Conservation (phyloP, 2,113 vertebrate genomes). For the Pavo muticus region DNA sequence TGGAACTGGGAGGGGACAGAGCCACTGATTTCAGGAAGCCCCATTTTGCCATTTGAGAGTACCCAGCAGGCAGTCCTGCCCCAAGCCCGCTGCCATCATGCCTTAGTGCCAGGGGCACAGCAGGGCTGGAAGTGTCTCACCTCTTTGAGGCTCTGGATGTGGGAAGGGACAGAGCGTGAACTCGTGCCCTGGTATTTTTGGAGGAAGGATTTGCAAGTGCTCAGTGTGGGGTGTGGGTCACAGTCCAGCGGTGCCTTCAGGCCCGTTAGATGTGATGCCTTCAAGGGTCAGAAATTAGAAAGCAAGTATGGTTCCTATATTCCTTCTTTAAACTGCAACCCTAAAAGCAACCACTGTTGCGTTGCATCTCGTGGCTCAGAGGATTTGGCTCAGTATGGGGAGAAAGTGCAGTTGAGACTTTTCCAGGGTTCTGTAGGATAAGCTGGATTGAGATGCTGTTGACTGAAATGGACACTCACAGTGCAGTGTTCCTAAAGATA, state of each 20-base stretch:
- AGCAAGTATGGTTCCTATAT: accelerated
- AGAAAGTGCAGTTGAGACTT: not conserved
- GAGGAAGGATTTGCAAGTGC: not conserved
- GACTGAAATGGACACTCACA: not conserved
- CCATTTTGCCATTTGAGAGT: not conserved
- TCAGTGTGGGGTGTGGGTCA: not conserved
- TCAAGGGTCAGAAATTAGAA: not conserved
- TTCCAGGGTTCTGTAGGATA: not conserved
- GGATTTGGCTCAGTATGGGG: not conserved
- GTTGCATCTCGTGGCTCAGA: accelerated
- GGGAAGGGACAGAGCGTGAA: too few relatives aligned
- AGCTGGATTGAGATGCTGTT: not conserved
- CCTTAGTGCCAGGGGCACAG: too few relatives aligned
- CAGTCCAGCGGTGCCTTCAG: not conserved
- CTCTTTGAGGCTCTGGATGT: too few relatives aligned
- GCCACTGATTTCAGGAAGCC: not conserved
- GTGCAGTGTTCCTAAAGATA: not conserved
- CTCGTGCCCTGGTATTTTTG: too few relatives aligned
- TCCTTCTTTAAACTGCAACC: not conserved
- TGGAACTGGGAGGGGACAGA: not conserved
- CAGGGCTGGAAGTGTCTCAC: too few relatives aligned
- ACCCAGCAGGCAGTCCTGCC: not conserved
- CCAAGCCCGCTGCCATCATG: too few relatives aligned
- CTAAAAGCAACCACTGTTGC: accelerated
- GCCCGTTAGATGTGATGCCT: not conserved